phyloP scores from a whole-genome alignment of 2,113 vertebrate species.

The Chunga burmeisteri region DNA sequence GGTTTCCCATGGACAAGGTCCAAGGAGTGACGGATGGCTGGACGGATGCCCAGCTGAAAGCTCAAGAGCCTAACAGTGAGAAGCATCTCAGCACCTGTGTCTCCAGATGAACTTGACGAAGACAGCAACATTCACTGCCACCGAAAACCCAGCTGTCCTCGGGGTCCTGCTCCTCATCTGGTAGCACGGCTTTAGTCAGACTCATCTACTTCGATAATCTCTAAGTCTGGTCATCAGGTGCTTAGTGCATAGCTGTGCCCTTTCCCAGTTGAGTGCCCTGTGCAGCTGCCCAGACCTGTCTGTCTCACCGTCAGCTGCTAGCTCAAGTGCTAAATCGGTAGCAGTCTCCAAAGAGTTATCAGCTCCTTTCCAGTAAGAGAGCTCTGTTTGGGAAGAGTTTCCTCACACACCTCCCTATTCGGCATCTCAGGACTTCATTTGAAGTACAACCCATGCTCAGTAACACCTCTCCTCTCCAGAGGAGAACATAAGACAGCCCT shows the following conservation, averaged over 20 bases:
- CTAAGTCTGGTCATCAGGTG: not conserved
- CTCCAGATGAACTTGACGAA: not conserved
- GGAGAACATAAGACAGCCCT: not conserved
- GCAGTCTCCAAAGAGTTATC: not conserved
- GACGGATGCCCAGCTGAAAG: not conserved
- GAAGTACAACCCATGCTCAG: not conserved
- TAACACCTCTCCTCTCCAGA: not conserved
- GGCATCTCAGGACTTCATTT: not conserved
- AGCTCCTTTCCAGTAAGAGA: not conserved
- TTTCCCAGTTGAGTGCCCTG: not conserved
- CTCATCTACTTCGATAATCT: not conserved
- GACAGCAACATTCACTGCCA: not conserved
- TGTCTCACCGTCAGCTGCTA: conserved; percentile 6
- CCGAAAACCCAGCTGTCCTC: not conserved
- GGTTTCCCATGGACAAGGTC: conserved; percentile 3
- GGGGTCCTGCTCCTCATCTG: not conserved
- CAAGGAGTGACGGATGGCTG: conserved; percentile 19
- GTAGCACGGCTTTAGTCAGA: not conserved
- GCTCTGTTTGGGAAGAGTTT: not conserved
- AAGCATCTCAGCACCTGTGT: not conserved
- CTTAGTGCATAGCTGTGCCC: not conserved
- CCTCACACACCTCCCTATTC: not conserved
- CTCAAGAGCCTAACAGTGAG: not conserved
- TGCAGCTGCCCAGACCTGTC: not conserved
- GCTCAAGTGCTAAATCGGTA: not conserved